These are phyloP conservation scores for Tenthredo scrophulariae DNA, from an alignment of 2,888 invertebrate species.

Conservation along the genomic window DNA sequence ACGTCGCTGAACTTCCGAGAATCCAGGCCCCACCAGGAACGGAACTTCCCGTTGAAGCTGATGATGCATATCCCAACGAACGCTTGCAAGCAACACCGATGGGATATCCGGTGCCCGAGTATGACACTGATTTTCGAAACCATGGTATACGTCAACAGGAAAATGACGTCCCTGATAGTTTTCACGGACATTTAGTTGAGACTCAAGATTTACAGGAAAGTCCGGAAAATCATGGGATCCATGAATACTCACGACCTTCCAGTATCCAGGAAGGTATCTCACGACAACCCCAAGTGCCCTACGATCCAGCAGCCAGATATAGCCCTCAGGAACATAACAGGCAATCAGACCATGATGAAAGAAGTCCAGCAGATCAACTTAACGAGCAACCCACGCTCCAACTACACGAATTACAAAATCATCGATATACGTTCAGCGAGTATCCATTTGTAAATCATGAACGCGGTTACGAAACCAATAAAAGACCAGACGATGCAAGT, in stretches of 20 bases:
- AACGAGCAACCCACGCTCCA: not conserved
- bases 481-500: not conserved
- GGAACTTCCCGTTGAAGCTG: conserved; percentile 19
- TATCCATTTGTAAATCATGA: not conserved
- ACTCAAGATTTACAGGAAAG: not conserved
- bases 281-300: not conserved
- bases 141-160: conserved; percentile 1
- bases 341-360: not conserved
- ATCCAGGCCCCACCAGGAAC: conserved; percentile 2
- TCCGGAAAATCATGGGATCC: conserved; percentile 6
- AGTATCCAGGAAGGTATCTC: not conserved
- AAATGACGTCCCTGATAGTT: not conserved
- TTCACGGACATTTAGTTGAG: not conserved
- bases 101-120: conserved; percentile 6
- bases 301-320: not conserved
- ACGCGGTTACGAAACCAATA: not conserved
- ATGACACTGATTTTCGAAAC: not conserved
- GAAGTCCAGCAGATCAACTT: not conserved
- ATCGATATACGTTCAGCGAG: not conserved
- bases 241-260: not conserved
- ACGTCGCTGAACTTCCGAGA: conserved; percentile 54
- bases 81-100: not conserved
- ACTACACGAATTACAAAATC: not conserved
- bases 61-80: not conserved
- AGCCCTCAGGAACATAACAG: not conserved